Base-by-base conservation (phyloP, 2,113 vertebrate genomes). In the Solea senegalensis region DNA sequence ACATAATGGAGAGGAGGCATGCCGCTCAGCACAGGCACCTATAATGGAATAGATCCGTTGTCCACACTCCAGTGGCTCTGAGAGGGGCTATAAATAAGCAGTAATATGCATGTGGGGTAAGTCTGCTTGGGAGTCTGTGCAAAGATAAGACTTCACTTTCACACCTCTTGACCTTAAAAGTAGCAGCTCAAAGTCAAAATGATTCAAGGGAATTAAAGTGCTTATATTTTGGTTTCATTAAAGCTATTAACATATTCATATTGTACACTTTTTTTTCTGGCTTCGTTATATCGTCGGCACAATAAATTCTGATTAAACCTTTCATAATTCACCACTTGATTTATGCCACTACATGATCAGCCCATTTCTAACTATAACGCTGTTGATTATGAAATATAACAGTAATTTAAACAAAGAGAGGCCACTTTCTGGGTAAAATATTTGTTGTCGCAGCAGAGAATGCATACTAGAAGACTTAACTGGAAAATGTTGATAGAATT, bases 1-100 rank as follows among this genome's bases (percentile, higher is more conserved):
- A 60, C 34, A 46, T 73, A 56, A 80, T 68, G 15, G 50, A 68
- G 45, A 10, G 26, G 63, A 34, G 63, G 7, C 34, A 51, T 70
- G 56, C 50, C 28, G 74, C 49, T 1, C n/a, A 71, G 80, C 46
- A 40, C 57, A 54, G 72, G 53, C 56, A 5, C 43, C 52, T 54
- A 40, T 72, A 68, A 81, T 78, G 74, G 71, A 52, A 75, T 65
- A 43, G 54, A 74, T 78, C 74, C 26, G 26, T 60, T 50, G 74
- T 81, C 54, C 51, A 74, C 69, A 65, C 82, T 65, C 28, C 4
- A 76, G 60, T 70, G 77, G 58, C 26, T 66, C 51, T 59, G 52
- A 74, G 77, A 70, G 65, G 26, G 69, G 60, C 65, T 59, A 70
- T 77, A 74, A 77, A 80, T 67, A 80, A 74, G 57, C 28, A 66